phyloP scores from a whole-genome alignment of 2,113 vertebrate genomes.

The Megaleporinus macrocephalus region DNA sequence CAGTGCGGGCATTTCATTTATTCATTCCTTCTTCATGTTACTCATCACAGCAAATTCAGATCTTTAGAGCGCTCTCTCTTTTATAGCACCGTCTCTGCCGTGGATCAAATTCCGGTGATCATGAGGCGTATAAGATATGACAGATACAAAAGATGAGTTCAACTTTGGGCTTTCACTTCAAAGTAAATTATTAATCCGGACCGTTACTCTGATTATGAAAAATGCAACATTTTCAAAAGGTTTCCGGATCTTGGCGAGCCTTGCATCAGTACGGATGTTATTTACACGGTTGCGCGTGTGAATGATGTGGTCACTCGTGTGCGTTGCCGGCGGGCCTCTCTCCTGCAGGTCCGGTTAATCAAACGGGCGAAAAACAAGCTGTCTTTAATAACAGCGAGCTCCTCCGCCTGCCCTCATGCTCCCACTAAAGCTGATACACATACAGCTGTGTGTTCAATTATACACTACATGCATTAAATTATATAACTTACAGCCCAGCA shows the following conservation, averaged over 20 bases:
- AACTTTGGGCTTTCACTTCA: neutral
- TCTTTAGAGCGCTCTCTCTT: neutral
- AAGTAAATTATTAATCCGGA: neutral
- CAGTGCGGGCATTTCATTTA: neutral
- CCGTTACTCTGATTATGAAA: neutral
- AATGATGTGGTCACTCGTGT: neutral
- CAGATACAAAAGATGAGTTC: neutral
- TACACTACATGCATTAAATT: conserved; percentile 33
- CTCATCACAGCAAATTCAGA: neutral
- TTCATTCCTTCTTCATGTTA: neutral
- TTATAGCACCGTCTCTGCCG: neutral
- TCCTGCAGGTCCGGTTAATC: neutral
- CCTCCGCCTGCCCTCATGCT: neutral
- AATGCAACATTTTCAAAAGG: neutral
- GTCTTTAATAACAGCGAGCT: neutral
- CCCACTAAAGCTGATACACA: neutral
- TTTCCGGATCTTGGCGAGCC: neutral
- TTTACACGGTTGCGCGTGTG: neutral
- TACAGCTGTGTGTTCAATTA: conserved; percentile 17
- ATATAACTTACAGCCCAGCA: conserved; percentile 24
- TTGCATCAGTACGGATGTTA: too few species aligned
- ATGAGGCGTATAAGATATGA: neutral
- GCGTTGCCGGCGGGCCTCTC: neutral
- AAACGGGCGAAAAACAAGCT: neutral
- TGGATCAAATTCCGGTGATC: neutral